phyloP scores from a whole-genome alignment of 1,140 invertebrate genomes.

The Drosophila sturtevanti region DNA sequence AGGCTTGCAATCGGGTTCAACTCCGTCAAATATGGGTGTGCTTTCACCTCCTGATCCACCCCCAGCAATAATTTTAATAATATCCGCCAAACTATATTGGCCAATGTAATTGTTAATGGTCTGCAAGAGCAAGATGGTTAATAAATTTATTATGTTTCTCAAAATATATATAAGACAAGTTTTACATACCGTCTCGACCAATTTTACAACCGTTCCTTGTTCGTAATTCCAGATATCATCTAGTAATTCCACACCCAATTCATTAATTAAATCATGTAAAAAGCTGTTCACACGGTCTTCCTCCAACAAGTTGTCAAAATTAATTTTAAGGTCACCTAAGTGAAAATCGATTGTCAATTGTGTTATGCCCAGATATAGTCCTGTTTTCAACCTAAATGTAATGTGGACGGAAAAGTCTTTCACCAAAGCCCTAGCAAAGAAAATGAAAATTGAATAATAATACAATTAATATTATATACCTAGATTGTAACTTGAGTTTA shows the following conservation, averaged over 20 bases:
- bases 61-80: slow-evolving; percentile 56
- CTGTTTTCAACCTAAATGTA: slow-evolving; percentile 48
- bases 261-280: slow-evolving; percentile 65
- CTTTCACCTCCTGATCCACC: slow-evolving; percentile 50
- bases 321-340: slow-evolving; percentile 55
- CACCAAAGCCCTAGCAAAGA: slow-evolving; percentile 35
- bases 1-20: slow-evolving; percentile 62
- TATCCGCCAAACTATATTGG: slow-evolving; percentile 42
- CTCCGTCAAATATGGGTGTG: slow-evolving; percentile 63
- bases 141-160: neutral
- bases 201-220: slow-evolving; percentile 37
- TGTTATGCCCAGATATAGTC: slow-evolving; percentile 40
- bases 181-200: slow-evolving; percentile 50
- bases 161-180: no score
- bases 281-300: slow-evolving; percentile 65
- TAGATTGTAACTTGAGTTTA: neutral
- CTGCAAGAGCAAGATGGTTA: slow-evolving; percentile 33
- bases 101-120: slow-evolving; percentile 56
- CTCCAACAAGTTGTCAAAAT: slow-evolving; percentile 69
- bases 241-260: slow-evolving; percentile 69
- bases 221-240: slow-evolving; percentile 64
- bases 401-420: slow-evolving; percentile 45
- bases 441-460: slow-evolving; percentile 9
- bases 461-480: no score
- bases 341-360: slow-evolving; percentile 51